Base-by-base conservation (phyloP, 2,888 invertebrate genomes). In the Sabatieria punctata region DNA sequence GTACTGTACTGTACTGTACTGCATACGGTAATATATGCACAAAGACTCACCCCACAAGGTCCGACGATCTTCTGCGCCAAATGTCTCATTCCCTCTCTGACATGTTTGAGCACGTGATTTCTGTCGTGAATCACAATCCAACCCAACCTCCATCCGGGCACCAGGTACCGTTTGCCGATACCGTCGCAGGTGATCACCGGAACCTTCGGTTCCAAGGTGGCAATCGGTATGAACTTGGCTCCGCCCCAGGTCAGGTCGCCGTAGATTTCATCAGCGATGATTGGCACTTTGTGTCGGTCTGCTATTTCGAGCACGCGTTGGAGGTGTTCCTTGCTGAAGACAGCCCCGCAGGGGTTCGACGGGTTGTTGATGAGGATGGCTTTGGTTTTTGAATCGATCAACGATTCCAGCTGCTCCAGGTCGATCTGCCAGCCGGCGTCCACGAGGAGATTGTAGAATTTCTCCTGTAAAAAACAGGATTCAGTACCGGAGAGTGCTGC, bases 121-220 rank as follows among this genome's bases (percentile, higher is more conserved):
- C 82, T 76, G 67, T 93, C 91, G 61, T 89, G 84, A 49, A 93
- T 76, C 2, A 83, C 76, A 53, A 93, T 79, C 93, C 93, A 93
- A 0, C 91, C 91, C 73, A 86, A 75, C 59, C 93, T 74, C 89
- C 91, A 93, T 3, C 93, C 93, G 6, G 91, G 91, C 4, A 89
- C 81, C 54, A 93, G 69, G 68, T 84, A 91, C 61, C 89, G 75
- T 18, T 19, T 18, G 38, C 38, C n/a, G 30, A 30, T 11, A 15
- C 30, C 8, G 30, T 15, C 30, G 15, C 30, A 30, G 15, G 8
- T 30, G 30, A 30, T 30, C 15, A 8, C 30, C 8, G 15, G 8
- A 8, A 30, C 30, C 30, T 30, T 11, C 38, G 15, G n/a, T 38
- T 38, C 19, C 6, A 21, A 38, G 22, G 19, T 38, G 38, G 38